Conservation (phyloP, 53 echinoderm and acorn worm species). For the Luidia sarsii region DNA sequence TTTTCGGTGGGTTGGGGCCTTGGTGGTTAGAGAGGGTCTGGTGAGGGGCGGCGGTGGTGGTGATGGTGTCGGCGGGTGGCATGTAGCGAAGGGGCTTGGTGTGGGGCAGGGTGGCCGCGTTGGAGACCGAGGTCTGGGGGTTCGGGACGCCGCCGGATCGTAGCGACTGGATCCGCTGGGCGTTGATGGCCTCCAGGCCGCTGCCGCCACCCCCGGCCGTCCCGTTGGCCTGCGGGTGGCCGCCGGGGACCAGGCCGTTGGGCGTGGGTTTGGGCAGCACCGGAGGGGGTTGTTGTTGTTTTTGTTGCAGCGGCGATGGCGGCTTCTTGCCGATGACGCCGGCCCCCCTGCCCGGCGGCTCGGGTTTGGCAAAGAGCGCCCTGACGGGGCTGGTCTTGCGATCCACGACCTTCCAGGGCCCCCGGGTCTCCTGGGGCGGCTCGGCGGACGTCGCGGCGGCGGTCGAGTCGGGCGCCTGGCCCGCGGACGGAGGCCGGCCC, state of each 20-base stretch:
- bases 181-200: conserved; percentile 31
- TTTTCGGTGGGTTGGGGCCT: conserved; percentile 1
- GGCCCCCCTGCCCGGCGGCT: neutral
- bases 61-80: conserved; percentile 57
- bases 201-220: neutral
- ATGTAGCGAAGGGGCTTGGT: conserved; percentile 62
- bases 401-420: conserved; percentile 37
- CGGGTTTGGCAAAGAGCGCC: neutral
- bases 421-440: conserved; percentile 10
- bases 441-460: conserved; percentile 34
- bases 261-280: conserved; percentile 19
- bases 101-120: conserved; percentile 62
- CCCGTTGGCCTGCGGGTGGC: neutral
- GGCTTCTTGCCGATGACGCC: conserved; percentile 11
- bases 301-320: conserved; percentile 16
- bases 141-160: neutral
- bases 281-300: conserved; percentile 11
- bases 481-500: conserved; percentile 39
- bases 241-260: neutral
- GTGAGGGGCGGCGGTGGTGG: neutral
- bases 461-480: conserved; percentile 4
- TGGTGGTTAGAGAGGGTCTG: neutral
- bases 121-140: conserved; percentile 16
- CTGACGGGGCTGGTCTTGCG: conserved; percentile 24
- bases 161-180: conserved; percentile 37